Conservation (phyloP, 2,797 vertebrate genomes). For the Danio kyathit region DNA sequence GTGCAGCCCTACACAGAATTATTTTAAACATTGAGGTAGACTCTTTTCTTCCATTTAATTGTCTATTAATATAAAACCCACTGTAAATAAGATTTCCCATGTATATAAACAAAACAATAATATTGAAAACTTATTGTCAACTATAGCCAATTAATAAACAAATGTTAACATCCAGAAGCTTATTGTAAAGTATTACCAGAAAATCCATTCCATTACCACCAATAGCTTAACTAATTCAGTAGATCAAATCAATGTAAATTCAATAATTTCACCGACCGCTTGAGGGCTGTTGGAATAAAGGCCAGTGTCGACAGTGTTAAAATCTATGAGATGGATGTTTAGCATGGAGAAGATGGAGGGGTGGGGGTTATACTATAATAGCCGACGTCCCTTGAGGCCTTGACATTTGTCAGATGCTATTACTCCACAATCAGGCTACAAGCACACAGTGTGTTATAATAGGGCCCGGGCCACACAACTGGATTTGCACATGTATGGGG, state of each 20-base stretch:
- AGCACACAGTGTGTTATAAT: slow-evolving; percentile 76
- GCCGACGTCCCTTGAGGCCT: slow-evolving; percentile 71
- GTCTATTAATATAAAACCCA: too few species aligned
- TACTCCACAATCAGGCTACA: slow-evolving; percentile 81
- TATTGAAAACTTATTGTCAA: too few species aligned
- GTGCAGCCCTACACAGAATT: too few species aligned
- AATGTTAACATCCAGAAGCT: background rate
- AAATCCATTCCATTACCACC: background rate
- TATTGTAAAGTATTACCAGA: background rate
- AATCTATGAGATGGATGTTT: slow-evolving; percentile 21
- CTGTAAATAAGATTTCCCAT: too few species aligned
- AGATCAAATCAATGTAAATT: background rate
- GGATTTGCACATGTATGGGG: slow-evolving; percentile 84
- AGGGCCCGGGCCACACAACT: slow-evolving; percentile 73
- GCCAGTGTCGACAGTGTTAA: background rate
- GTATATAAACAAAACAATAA: too few species aligned
- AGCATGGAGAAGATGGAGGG: slow-evolving; percentile 9
- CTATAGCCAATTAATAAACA: too few species aligned
- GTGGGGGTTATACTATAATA: slow-evolving; percentile 70
- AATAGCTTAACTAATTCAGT: background rate
- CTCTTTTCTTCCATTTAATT: too few species aligned
- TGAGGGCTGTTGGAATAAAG: background rate
- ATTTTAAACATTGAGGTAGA: too few species aligned
- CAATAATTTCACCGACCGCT: slow-evolving; percentile 7
- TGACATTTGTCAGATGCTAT: slow-evolving; percentile 83